Percentiles rank a stretch among this genome's conserved stretches.
These are phyloP conservation scores for Campaea margaritaria DNA, from an alignment of 2,888 invertebrate species.

Conservation along the genomic window DNA sequence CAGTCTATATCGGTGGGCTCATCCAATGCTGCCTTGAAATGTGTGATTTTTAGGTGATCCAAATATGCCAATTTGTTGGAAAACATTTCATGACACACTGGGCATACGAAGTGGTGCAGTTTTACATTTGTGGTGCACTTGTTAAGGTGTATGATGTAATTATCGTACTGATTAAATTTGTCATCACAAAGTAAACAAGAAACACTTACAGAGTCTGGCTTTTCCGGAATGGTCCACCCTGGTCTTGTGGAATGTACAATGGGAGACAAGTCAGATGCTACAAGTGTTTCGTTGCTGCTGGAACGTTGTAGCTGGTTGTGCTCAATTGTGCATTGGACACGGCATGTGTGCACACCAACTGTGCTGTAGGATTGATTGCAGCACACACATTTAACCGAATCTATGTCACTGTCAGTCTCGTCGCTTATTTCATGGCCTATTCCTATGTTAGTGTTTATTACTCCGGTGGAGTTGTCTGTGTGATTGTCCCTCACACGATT, in stretches of 20 bases:
- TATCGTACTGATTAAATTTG: slow-evolving; percentile 70
- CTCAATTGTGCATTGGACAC: slow-evolving; percentile 76
- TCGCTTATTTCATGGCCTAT: slow-evolving; percentile 69
- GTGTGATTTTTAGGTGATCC: slow-evolving; percentile 69
- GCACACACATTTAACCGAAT: slow-evolving; percentile 78
- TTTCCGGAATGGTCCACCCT: slow-evolving; percentile 48
- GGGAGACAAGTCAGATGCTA: slow-evolving; percentile 66
- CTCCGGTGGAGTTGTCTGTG: slow-evolving; percentile 42
- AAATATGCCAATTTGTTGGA: slow-evolving; percentile 70
- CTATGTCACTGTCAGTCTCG: slow-evolving; percentile 80
- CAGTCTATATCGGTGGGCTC: slow-evolving; percentile 68
- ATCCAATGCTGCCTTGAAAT: slow-evolving; percentile 55
- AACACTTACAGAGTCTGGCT: slow-evolving; percentile 55
- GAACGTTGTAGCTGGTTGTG: slow-evolving; percentile 69
- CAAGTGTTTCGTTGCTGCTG: slow-evolving; percentile 77
- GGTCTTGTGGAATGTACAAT: slow-evolving; percentile 47
- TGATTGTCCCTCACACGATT: slow-evolving; percentile 64
- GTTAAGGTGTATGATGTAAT: slow-evolving; percentile 74
- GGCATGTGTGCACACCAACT: slow-evolving; percentile 71
- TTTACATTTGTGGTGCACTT: slow-evolving; percentile 79
- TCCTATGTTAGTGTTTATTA: slow-evolving; percentile 30
- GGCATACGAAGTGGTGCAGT: slow-evolving; percentile 77
- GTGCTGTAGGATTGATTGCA: slow-evolving; percentile 74
- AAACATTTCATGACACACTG: slow-evolving; percentile 78
- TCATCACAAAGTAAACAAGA: slow-evolving; percentile 79